These are phyloP conservation scores for Drosophila anomelani DNA, from an alignment of 2,888 invertebrate species.

Conservation along the genomic window DNA sequence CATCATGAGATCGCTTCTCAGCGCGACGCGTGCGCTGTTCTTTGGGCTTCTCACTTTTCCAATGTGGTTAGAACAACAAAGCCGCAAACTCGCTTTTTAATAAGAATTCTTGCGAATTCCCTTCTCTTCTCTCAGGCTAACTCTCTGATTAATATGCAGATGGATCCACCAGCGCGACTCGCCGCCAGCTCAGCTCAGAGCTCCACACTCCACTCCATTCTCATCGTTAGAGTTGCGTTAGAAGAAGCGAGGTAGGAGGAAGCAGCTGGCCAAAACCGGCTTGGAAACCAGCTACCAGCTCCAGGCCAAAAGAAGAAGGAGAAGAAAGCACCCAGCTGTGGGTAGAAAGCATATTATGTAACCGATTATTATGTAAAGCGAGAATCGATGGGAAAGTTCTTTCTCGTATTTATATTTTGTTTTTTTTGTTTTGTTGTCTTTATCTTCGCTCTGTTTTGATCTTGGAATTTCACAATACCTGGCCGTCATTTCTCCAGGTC, in stretches of 20 bases:
- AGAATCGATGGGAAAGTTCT: slow-evolving; percentile 70
- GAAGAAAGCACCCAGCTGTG: slow-evolving; percentile 76
- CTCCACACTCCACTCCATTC: slow-evolving; percentile 23
- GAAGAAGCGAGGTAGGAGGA: slow-evolving; percentile 44
- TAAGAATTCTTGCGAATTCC: slow-evolving; percentile 80
- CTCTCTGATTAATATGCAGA: slow-evolving; percentile 76
- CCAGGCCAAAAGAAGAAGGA: slow-evolving; percentile 47
- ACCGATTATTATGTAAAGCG: slow-evolving; percentile 68
- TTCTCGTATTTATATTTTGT: slow-evolving; percentile 20
- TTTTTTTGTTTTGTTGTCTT: neutral
- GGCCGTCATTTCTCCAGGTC: slow-evolving; percentile 42
- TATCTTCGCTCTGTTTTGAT: slow-evolving; percentile 50
- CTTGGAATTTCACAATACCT: slow-evolving; percentile 71
- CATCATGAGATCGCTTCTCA: slow-evolving; percentile 66
- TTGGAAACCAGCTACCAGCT: slow-evolving; percentile 53
- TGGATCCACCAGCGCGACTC: slow-evolving; percentile 42
- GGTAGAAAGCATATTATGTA: slow-evolving; percentile 77
- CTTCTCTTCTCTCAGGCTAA: slow-evolving; percentile 30
- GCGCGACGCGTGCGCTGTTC: slow-evolving; percentile 76
- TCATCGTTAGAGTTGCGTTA: slow-evolving; percentile 75
- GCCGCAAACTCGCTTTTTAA: slow-evolving; percentile 76
- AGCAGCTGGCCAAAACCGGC: slow-evolving; percentile 47
- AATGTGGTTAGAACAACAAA: slow-evolving; percentile 47
- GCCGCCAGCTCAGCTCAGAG: slow-evolving; percentile 11
- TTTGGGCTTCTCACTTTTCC: slow-evolving; percentile 79